Percentiles rank a stretch among this genome's conserved stretches.
Evolutionary conservation across 2,888 invertebrate species (phyloP).

Genomic region (Coenonympha glycerion): DNA sequence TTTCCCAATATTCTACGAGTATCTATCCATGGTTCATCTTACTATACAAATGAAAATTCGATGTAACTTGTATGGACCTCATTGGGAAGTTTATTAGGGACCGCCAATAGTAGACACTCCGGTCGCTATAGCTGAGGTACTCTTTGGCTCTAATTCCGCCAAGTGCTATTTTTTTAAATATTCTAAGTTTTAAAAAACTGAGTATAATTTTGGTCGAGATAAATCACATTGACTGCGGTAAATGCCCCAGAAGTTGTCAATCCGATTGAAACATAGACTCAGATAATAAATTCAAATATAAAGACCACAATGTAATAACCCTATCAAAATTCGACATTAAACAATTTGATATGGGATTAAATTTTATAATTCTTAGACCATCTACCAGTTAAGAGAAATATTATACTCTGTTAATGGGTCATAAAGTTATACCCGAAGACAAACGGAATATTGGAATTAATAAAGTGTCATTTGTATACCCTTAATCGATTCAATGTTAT

Average conservation of each 20-base stretch:
- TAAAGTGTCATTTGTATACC: conserved; percentile 17
- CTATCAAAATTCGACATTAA: conserved; percentile 14
- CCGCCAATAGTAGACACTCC: no score
- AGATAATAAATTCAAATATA: neutral
- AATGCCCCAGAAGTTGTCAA: neutral
- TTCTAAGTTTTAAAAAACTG: no score
- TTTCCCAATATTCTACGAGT: no score
- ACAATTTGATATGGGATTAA: conserved; percentile 21
- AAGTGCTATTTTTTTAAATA: no score
- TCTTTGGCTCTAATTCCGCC: no score
- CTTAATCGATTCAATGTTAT: conserved; percentile 18
- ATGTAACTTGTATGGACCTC: no score
- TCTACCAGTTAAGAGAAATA: conserved; percentile 17
- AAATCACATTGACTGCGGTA: neutral
- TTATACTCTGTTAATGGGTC: conserved; percentile 18
- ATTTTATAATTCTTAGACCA: conserved; percentile 16
- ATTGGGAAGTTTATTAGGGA: no score
- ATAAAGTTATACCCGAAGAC: conserved; percentile 20
- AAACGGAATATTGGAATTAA: conserved; percentile 21
- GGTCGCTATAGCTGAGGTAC: no score
- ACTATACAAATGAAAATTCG: no score
- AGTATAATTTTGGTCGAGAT: no score
- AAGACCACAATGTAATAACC: conserved; percentile 1
- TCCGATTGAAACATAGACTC: neutral
- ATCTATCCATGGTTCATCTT: no score